A percentile compares a stretch with the other conserved stretches of the same genome.
phyloP scores from a whole-genome alignment of 2,888 invertebrate genomes.

The Catocala sponsa region DNA sequence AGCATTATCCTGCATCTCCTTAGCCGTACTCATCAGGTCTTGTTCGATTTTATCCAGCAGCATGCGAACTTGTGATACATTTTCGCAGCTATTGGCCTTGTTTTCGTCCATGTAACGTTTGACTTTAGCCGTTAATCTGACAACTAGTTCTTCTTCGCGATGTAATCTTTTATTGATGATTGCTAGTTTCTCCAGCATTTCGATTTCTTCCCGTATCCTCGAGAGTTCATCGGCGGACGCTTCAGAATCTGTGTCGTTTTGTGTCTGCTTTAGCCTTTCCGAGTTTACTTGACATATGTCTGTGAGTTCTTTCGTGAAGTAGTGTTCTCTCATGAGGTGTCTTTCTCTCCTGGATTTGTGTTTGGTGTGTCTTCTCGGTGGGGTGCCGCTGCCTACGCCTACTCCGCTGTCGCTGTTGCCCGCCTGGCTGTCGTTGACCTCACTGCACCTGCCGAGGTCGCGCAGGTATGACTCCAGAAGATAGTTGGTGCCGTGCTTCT shows the following conservation, averaged over 20 bases:
- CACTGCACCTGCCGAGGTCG: slow-evolving; percentile 78
- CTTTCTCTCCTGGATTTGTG: slow-evolving; percentile 86
- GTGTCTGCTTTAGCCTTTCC: slow-evolving; percentile 78
- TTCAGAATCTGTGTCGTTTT: slow-evolving; percentile 84
- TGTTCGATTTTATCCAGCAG: slow-evolving; percentile 85
- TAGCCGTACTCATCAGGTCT: slow-evolving; percentile 80
- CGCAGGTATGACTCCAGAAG: slow-evolving; percentile 92
- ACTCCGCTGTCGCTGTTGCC: slow-evolving; percentile 92
- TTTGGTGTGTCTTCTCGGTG: slow-evolving; percentile 84
- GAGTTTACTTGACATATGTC: slow-evolving; percentile 86
- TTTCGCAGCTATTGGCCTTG: slow-evolving; percentile 82
- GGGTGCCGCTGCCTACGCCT: slow-evolving; percentile 90
- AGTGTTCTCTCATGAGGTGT: slow-evolving; percentile 86
- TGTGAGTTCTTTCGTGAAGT: slow-evolving; percentile 86
- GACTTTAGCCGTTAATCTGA: slow-evolving; percentile 90
- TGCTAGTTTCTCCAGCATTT: slow-evolving; percentile 91
- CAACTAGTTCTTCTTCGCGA: slow-evolving; percentile 91
- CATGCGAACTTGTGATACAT: slow-evolving; percentile 81
- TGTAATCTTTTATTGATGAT: slow-evolving; percentile 92
- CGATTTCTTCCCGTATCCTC: slow-evolving; percentile 90
- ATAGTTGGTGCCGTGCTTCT: slow-evolving; percentile 93
- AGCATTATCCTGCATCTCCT: slow-evolving; percentile 86
- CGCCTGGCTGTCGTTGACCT: slow-evolving; percentile 87
- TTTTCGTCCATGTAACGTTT: slow-evolving; percentile 88
- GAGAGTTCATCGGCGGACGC: slow-evolving; percentile 85